phyloP scores from a whole-genome alignment of 2,113 vertebrate genomes.

The Erythrolamprus reginae region DNA sequence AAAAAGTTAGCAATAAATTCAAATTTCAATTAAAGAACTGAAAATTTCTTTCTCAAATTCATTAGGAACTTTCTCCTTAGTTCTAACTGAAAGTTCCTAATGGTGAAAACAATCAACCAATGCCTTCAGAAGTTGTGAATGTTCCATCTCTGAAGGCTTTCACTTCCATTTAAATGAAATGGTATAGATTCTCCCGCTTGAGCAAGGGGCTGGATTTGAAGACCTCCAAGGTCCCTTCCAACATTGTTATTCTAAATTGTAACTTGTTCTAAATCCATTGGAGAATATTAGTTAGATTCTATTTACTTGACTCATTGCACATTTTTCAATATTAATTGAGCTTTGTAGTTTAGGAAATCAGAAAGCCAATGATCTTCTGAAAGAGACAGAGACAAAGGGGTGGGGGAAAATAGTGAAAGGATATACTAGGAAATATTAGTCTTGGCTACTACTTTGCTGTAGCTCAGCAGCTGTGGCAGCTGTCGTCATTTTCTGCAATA shows the following conservation, averaged over 20 bases:
- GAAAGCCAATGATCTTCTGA: not conserved
- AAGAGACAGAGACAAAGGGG: conserved; percentile 31
- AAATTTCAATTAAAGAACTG: not conserved
- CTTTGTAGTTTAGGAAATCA: not conserved
- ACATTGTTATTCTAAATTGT: not conserved
- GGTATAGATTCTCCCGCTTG: not conserved
- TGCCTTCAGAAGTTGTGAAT: not conserved
- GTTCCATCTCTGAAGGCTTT: not conserved
- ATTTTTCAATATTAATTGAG: not conserved
- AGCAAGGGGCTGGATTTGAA: not conserved
- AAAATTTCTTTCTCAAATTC: not conserved
- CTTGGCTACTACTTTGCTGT: conserved; percentile 52
- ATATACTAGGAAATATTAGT: conserved; percentile 44
- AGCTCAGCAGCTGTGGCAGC: conserved; percentile 57
- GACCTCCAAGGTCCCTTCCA: not conserved
- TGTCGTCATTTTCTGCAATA: conserved; percentile 54
- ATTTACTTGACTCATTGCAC: not conserved
- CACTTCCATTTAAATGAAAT: not conserved
- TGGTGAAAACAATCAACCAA: not conserved
- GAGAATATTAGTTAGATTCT: not conserved
- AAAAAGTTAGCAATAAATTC: not conserved
- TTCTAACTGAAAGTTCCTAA: not conserved
- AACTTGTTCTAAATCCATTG: not conserved
- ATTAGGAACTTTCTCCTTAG: not conserved
- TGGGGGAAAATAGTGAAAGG: conserved; percentile 30